These are phyloP conservation scores for Gymnarchus niloticus DNA, from an alignment of 2,113 vertebrate species.

Conservation along the genomic window DNA sequence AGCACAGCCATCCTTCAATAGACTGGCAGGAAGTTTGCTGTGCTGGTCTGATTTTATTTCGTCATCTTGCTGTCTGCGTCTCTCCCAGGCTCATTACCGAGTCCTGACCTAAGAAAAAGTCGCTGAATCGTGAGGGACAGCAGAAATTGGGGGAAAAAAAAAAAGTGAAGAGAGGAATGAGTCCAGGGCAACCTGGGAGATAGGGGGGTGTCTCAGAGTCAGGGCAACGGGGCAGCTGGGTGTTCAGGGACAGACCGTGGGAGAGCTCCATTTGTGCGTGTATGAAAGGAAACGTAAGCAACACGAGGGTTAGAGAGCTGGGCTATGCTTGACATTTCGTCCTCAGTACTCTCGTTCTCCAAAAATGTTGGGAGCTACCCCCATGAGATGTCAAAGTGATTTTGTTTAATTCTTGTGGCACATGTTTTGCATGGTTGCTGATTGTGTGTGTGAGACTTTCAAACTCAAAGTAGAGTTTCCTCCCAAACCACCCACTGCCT, in stretches of 20 bases:
- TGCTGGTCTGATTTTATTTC: neutral
- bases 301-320: rapidly evolving
- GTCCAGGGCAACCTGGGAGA: too few species aligned
- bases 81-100: neutral
- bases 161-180: neutral
- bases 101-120: neutral
- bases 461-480: neutral
- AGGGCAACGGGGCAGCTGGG: neutral
- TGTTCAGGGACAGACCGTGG: too few species aligned
- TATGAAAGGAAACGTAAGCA: neutral
- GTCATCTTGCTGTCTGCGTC: neutral
- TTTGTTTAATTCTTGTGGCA: neutral
- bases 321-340: neutral
- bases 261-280: too few species aligned
- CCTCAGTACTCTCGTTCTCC: neutral
- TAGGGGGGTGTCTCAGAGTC: neutral
- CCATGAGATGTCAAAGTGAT: neutral
- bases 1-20: too few species aligned
- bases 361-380: neutral
- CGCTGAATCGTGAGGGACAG: neutral
- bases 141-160: neutral
- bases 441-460: neutral
- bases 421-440: neutral
- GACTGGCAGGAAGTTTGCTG: too few species aligned
- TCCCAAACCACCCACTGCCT: neutral